Conservation (phyloP, 2,888 invertebrate species). For the Smittia sp. region DNA sequence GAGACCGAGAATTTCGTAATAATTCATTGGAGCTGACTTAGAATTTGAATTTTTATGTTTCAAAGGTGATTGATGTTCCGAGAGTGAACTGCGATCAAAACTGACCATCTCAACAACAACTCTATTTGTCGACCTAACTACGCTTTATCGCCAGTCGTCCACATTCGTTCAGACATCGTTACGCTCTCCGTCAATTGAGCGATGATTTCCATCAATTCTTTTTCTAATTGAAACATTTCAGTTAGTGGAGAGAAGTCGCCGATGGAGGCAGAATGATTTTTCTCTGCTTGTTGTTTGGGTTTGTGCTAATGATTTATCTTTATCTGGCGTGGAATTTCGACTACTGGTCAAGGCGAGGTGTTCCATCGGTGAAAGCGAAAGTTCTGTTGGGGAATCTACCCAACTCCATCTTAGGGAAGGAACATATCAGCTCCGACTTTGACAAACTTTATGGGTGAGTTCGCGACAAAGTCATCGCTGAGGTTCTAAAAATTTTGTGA, state of each 20-base stretch:
- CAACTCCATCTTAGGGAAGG: background rate
- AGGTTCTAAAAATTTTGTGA: background rate
- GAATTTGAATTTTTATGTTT: too few species aligned
- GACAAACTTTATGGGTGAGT: conserved; percentile 20
- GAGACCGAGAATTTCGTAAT: background rate
- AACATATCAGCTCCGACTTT: background rate
- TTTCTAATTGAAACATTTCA: too few species aligned
- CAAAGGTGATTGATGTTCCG: too few species aligned
- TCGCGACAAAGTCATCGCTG: background rate
- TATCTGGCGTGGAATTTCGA: conserved; percentile 28
- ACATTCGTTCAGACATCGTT: too few species aligned
- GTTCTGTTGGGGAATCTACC: conserved; percentile 26
- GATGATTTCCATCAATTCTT: too few species aligned
- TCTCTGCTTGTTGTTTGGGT: background rate
- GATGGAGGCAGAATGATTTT: conserved; percentile 4
- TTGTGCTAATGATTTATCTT: conserved; percentile 36
- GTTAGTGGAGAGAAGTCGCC: too few species aligned
- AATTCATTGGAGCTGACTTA: background rate
- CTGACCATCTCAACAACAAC: too few species aligned
- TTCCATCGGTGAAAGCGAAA: conserved; percentile 6
- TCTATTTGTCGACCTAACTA: too few species aligned
- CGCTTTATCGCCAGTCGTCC: too few species aligned
- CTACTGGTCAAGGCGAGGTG: conserved; percentile 31
- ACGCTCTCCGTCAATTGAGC: too few species aligned
- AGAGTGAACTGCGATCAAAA: too few species aligned